Evolutionary conservation across 2,797 vertebrate genomes (phyloP).

Genomic region (Halcyon leucocephala): DNA sequence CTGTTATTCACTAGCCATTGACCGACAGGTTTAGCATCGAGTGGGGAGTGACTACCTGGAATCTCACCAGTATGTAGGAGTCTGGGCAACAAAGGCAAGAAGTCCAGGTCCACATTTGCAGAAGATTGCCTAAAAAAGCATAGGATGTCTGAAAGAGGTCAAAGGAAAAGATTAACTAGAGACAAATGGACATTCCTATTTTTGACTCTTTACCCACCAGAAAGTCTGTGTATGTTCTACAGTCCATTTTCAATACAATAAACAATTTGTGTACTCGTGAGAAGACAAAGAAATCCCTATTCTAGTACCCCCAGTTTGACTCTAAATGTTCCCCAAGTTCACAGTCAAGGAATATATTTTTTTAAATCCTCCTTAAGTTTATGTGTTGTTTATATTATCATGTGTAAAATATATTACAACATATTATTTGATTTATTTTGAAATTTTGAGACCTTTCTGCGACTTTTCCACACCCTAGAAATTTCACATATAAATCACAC

Average conservation of each 20-base stretch:
- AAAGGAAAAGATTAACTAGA: not conserved
- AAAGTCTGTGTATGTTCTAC: not conserved
- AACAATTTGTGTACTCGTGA: not conserved
- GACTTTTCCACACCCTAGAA: not conserved
- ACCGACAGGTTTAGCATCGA: not conserved
- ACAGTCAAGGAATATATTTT: not conserved
- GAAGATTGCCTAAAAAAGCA: not conserved
- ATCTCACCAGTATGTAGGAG: not conserved
- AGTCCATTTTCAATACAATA: not conserved
- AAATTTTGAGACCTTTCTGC: not conserved
- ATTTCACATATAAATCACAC: not conserved
- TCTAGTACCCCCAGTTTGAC: not conserved
- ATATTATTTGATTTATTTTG: not conserved
- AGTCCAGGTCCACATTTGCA: not conserved
- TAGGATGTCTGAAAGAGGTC: not conserved
- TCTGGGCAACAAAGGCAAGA: not conserved
- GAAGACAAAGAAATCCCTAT: not conserved
- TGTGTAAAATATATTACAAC: not conserved
- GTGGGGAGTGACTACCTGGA: not conserved
- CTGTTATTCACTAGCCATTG: not conserved
- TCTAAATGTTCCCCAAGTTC: not conserved
- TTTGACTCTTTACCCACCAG: not conserved
- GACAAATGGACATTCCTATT: not conserved
- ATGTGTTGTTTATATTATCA: not conserved
- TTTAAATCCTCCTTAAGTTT: not conserved